Base-by-base conservation (phyloP, 1,140 invertebrate species). In the Elymnias hypermnestra region DNA sequence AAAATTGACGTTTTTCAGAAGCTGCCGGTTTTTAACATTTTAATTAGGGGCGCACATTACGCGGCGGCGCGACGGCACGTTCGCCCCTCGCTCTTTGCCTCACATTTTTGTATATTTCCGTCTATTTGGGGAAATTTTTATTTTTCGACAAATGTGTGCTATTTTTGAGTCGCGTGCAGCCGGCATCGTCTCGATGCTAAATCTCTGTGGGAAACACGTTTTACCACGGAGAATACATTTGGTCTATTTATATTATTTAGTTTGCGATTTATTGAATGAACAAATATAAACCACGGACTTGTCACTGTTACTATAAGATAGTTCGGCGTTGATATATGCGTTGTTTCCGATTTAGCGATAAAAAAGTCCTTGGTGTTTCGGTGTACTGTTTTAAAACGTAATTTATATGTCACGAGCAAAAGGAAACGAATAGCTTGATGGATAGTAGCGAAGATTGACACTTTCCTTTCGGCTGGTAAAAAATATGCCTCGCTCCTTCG, bases 11-110 rank as follows among this genome's bases (percentile, higher is more conserved):
- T 83, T 81, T 83, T 83, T 83, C 76, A 68, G 72, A 70, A 81
- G 64, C 78, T 62, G 72, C 74, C 61, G 76, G 73, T 84, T 84
- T 84, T 84, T 79, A 83, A 81, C 78, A 71, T 85, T 85, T 85
- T 85, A 85, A 85, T 85, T 85, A 85, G 82, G 77, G 82, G 82
- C 73, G 75, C 79, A 67, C 76, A 85, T 85, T 85, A 85, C 78
- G 65, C 69, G 65, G 63, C 72, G 76, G 63, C 68, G 64, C 70
- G 72, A 71, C 72, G 63, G 69, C 75, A 71, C 78, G 75, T 61
- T 77, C 74, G 72, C 75, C 81, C 81, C 81, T 77, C 76, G 73
- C 72, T 74, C 75, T 66, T 70, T 63, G 71, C 50, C 51, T 72
- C 67, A 82, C 78, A 85, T 85, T 83, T 85, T 83, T 85, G 82